Evolutionary conservation across 1,140 invertebrate species (phyloP).

Genomic region (Thaumetopoea pityocampa): DNA sequence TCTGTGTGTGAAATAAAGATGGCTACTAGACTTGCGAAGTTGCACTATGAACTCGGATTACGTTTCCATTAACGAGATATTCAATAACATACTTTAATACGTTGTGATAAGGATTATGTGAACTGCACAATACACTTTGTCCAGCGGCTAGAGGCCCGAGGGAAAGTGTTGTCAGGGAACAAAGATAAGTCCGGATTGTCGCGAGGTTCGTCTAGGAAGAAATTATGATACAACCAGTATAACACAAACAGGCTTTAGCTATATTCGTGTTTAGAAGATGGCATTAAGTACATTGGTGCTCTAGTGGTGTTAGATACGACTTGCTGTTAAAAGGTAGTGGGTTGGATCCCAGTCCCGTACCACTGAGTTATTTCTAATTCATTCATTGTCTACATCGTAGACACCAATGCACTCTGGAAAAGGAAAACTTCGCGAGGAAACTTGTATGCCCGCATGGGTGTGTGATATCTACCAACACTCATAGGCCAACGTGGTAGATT

Average conservation of each 20-base stretch:
- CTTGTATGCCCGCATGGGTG: no score
- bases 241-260: slow-evolving; percentile 53
- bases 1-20: slow-evolving; percentile 62
- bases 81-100: slow-evolving; percentile 11
- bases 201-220: slow-evolving; percentile 51
- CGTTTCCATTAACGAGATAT: slow-evolving; percentile 19
- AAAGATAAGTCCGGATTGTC: slow-evolving; percentile 71
- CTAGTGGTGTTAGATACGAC: no score
- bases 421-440: no score
- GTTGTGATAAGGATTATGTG: slow-evolving; percentile 11
- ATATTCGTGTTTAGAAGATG: slow-evolving; percentile 38
- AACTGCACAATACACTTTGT: slow-evolving; percentile 27
- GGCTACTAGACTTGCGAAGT: slow-evolving; percentile 64
- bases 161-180: slow-evolving; percentile 70
- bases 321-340: no score
- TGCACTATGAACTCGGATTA: slow-evolving; percentile 56
- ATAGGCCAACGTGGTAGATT: no score
- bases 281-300: no score
- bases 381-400: no score
- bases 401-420: no score
- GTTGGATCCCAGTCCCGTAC: no score
- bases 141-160: slow-evolving; percentile 38
- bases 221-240: slow-evolving; percentile 67
- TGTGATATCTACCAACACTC: no score
- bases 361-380: no score